These are phyloP conservation scores for Scyliorhinus canicula DNA, from an alignment of 2,797 vertebrate genomes.

Conservation along the genomic window DNA sequence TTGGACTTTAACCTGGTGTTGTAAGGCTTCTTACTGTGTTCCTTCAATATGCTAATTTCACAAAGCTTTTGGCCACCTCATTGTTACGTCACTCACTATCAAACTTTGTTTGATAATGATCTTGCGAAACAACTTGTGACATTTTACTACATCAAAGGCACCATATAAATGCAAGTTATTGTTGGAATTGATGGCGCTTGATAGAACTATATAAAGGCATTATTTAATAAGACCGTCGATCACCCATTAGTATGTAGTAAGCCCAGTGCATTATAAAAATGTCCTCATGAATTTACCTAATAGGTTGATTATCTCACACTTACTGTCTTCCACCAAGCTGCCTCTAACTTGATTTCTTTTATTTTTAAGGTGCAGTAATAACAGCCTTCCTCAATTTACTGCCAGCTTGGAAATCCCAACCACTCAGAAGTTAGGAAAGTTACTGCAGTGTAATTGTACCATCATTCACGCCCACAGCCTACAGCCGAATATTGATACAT, in stretches of 20 bases:
- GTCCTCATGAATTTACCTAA: slow-evolving; percentile 11
- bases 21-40: neutral
- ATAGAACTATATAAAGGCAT: neutral
- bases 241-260: neutral
- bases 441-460: neutral
- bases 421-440: slow-evolving; percentile 25
- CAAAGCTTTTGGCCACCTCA: neutral
- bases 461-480: slow-evolving; percentile 19
- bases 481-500: slow-evolving; percentile 33
- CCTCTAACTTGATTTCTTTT: neutral
- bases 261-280: neutral
- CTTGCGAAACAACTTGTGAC: neutral
- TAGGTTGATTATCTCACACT: neutral
- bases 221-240: slow-evolving; percentile 9
- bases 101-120: neutral
- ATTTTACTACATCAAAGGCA: neutral
- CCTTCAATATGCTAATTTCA: neutral
- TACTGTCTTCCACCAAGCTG: neutral
- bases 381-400: neutral
- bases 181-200: neutral
- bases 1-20: too few relatives aligned
- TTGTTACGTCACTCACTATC: neutral
- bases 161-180: neutral
- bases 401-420: neutral
- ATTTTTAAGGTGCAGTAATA: neutral